Evolutionary conservation across 2,797 vertebrate genomes (phyloP), one percentile per base, ranked within the genome.

Genomic region (Staurois parvus): DNA sequence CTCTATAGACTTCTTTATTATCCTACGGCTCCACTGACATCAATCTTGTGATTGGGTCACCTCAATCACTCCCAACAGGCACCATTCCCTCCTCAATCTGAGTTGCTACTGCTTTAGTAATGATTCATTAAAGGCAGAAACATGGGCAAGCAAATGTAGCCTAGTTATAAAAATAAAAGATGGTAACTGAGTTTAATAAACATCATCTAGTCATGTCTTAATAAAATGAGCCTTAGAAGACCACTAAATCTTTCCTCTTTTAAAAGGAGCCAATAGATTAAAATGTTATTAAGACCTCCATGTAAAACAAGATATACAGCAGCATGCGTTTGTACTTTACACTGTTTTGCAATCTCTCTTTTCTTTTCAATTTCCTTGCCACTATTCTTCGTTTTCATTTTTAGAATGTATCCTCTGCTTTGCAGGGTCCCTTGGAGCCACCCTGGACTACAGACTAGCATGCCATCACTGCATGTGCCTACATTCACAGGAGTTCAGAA

Each of bases 21-120:
- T 45, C 40, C 40, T 79, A 40, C 64, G 12, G 66, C 40, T 69
- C 30, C 66, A 11, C 64, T 79, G 64, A 79, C 77, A 69, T 79
- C 77, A 79, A 48, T 79, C 77, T 69, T 79, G 28, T 69, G 77
- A 79, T 79, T 69, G 77, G 77, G 77, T 79, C 77, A 79, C 48
- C 28, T 68, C 77, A 69, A 79, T 79, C 77, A 68, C 77, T 69
- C 77, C 77, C 42, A 64, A 42, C 24, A n/a, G 77, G 37, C 77
- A 45, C 64, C 21, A 30, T 79, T 66, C 40, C 77, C 64, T 52
- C 59, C n/a, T 17, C 59, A 64, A 40, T 26, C 24, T 10, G 17
- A 28, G 10, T 37, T 30, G 42, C 64, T 45, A 15, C 1, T 67
- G n/a, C 28, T 19, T 52, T n/a, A 10, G 37, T 75, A 17, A 17